A percentile compares a stretch with the other conserved stretches of the same genome.
phyloP scores from a whole-genome alignment of 2,113 vertebrate species.

The Sylvia atricapilla region DNA sequence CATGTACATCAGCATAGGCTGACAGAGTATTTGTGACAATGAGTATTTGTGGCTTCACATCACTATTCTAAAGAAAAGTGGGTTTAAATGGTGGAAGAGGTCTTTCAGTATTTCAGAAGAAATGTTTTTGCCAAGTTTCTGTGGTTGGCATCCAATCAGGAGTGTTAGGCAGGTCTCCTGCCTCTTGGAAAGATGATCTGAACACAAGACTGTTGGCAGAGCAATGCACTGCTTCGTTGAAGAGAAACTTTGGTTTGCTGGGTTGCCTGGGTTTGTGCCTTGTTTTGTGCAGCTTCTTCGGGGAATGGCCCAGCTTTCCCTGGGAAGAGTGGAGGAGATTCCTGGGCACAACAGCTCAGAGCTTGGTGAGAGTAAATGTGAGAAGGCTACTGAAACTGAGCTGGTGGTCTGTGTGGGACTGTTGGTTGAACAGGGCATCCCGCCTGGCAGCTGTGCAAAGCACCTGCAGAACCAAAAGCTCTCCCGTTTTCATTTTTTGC shows the following conservation, averaged over 20 bases:
- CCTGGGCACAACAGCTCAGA: neutral
- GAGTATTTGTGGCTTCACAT: neutral
- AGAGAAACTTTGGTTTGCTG: neutral
- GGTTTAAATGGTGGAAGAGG: neutral
- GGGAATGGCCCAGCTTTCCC: neutral
- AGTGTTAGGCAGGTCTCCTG: neutral
- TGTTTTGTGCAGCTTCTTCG: neutral
- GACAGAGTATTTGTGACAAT: neutral
- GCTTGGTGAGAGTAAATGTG: neutral
- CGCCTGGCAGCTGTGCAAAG: neutral
- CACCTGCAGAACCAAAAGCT: neutral
- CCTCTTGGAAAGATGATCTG: neutral
- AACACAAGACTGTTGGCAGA: neutral
- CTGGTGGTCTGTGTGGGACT: neutral
- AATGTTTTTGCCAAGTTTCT: neutral
- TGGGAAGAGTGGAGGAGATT: neutral
- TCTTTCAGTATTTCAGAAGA: neutral
- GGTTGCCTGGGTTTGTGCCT: neutral
- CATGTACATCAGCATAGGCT: accelerated
- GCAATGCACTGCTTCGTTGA: neutral
- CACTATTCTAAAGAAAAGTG: neutral
- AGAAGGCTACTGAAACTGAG: neutral
- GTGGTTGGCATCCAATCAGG: neutral
- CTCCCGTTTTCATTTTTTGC: neutral
- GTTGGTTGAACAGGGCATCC: neutral